These are phyloP conservation scores for Polylopha cassiicola DNA, from an alignment of 2,888 invertebrate species.

Conservation along the genomic window DNA sequence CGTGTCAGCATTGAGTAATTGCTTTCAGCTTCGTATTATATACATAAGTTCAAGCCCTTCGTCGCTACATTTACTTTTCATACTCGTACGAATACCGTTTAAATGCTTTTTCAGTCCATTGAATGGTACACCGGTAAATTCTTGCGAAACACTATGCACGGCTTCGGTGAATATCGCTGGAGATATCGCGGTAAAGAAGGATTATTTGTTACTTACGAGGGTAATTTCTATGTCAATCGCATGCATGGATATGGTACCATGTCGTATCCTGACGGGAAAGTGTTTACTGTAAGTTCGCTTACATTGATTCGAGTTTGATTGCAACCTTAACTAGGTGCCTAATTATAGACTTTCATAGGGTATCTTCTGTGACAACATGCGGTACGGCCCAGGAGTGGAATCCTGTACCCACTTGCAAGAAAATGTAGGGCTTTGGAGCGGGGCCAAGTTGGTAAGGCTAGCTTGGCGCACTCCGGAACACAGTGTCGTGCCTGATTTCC, in stretches of 20 bases:
- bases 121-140: slow-evolving; percentile 66
- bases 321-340: background rate
- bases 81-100: no score
- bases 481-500: slow-evolving; percentile 45
- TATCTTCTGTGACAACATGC: slow-evolving; percentile 64
- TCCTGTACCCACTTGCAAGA: slow-evolving; percentile 55
- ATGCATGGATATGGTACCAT: slow-evolving; percentile 75
- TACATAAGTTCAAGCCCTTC: no score
- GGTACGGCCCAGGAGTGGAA: slow-evolving; percentile 77
- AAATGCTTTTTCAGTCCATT: slow-evolving; percentile 40
- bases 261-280: slow-evolving; percentile 66
- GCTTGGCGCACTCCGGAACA: slow-evolving; percentile 49
- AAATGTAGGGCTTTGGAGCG: slow-evolving; percentile 77
- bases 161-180: slow-evolving; percentile 66
- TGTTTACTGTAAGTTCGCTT: slow-evolving; percentile 46
- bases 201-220: slow-evolving; percentile 58
- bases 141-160: slow-evolving; percentile 67
- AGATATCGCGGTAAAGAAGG: slow-evolving; percentile 40
- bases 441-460: slow-evolving; percentile 61
- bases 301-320: background rate
- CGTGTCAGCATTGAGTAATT: background rate
- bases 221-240: slow-evolving; percentile 67
- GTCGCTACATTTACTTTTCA: no score
- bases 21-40: no score
- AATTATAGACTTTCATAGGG: slow-evolving; percentile 48